Conservation (phyloP, 1,140 invertebrate species). For the Platorchestia sp. region DNA sequence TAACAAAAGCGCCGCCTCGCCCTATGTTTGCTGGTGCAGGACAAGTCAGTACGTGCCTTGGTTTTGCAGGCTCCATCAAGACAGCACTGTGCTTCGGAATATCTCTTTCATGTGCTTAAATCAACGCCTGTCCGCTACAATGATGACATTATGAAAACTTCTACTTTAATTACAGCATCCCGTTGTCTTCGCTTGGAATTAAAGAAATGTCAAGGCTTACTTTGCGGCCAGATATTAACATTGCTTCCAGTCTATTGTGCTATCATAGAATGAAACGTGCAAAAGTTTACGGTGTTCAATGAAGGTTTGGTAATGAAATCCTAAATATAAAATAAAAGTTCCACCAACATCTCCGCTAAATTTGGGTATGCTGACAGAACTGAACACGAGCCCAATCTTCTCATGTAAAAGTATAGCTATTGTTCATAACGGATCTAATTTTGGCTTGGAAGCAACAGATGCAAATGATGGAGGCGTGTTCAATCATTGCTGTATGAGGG, state of each 20-base stretch:
- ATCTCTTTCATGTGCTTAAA: background rate
- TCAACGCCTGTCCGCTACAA: background rate
- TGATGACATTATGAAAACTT: background rate
- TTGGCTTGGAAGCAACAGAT: too few relatives aligned
- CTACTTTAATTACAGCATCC: background rate
- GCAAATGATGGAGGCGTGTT: too few relatives aligned
- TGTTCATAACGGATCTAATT: too few relatives aligned
- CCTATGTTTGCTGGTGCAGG: background rate
- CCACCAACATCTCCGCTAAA: too few relatives aligned
- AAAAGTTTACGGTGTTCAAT: background rate
- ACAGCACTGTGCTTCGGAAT: background rate
- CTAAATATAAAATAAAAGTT: background rate
- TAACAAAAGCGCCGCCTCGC: slow-evolving; percentile 1
- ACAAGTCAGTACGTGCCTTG: background rate
- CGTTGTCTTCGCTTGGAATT: background rate
- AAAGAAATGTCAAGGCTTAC: background rate
- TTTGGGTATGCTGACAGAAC: too few relatives aligned
- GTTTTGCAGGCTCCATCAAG: background rate
- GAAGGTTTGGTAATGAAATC: background rate
- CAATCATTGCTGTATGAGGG: too few relatives aligned
- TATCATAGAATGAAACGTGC: background rate
- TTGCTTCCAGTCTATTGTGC: background rate
- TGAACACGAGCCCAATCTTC: too few relatives aligned
- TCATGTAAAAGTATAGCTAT: too few relatives aligned
- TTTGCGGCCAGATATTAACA: too few relatives aligned